Conservation (phyloP, 1,140 invertebrate genomes). For the Oreohelix idahoensis region DNA sequence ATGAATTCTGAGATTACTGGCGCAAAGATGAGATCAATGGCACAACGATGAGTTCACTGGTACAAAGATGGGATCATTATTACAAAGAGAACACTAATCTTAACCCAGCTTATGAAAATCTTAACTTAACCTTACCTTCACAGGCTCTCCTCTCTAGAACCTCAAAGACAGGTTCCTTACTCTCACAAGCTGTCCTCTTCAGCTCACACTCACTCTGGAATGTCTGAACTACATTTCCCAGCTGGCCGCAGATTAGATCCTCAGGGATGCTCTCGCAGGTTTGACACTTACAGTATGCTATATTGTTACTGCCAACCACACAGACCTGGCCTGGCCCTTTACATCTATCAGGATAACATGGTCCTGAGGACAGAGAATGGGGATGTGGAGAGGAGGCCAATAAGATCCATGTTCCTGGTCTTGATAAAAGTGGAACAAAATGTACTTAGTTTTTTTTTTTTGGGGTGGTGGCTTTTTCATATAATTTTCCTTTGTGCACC, state of each 20-base stretch:
- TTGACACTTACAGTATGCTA: slow-evolving; percentile 10
- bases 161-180: neutral
- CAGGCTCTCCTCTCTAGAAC: neutral
- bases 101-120: too few species aligned
- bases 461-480: too few species aligned
- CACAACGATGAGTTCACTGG: too few species aligned
- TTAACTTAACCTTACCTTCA: neutral
- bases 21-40: too few species aligned
- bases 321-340: slow-evolving; percentile 14
- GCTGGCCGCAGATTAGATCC: neutral
- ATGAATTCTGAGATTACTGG: too few species aligned
- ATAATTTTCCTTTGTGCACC: too few species aligned
- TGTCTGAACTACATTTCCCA: neutral
- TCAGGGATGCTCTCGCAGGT: neutral
- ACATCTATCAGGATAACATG: neutral
- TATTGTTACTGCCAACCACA: neutral
- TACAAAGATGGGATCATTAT: too few species aligned
- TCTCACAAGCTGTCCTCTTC: neutral
- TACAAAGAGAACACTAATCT: too few species aligned
- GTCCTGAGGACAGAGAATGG: neutral
- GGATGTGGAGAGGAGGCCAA: neutral
- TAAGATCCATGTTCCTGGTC: too few species aligned
- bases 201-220: neutral
- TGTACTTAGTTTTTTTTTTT: too few species aligned
- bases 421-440: too few species aligned